Evolutionary conservation across 2,888 invertebrate species (phyloP), one percentile per base, ranked within the genome.

Genomic region (Minunthozetes semirufus): DNA sequence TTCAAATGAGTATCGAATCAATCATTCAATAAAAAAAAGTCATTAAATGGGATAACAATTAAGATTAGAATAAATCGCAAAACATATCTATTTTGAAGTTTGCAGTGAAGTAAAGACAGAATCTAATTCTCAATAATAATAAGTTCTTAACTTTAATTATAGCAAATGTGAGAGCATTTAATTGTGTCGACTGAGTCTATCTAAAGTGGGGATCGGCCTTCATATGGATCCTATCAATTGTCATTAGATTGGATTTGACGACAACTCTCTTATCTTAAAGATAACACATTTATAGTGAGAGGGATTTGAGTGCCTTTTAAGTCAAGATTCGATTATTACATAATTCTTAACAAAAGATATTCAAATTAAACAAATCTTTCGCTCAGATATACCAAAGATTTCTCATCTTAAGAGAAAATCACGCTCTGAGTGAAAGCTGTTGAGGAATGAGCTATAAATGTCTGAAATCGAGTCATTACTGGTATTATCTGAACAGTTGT

Each of bases 141-240:
- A 42, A 42, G 42, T 9, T 13, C 6, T 42, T 48, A 13, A 48
- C 13, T 48, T 17, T 15, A 17, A 48, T 48, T 13, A 48, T 17
- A 17, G 17, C 42, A 48, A 48, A 48, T 48, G 46, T 48, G 46
- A 48, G 13, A 13, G 46, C 46, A 56, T 56, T 56, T 22, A 56
- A 56, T 22, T 56, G 56, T 56, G 9, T 56, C 33, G 33, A 33
- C 8, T 33, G 33, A 33, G 33, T 5, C 33, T 33, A 33, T 33
- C 33, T 33, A 5, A 33, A 33, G 22, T 56, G 22, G 9, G 56
- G 25, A 56, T 19, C 25, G 56, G 56, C 56, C 56, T 56, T 56
- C 56, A 56, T 22, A 22, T 56, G 56, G 19, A 29, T 63, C 27
- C 29, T n/a, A 63, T 63, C 61, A 63, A 59, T 59, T 59, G 59